Percentiles rank a stretch among this genome's conserved stretches.
These are phyloP conservation scores for Picathartes gymnocephalus DNA, from an alignment of 2,113 vertebrate species.

Conservation along the genomic window DNA sequence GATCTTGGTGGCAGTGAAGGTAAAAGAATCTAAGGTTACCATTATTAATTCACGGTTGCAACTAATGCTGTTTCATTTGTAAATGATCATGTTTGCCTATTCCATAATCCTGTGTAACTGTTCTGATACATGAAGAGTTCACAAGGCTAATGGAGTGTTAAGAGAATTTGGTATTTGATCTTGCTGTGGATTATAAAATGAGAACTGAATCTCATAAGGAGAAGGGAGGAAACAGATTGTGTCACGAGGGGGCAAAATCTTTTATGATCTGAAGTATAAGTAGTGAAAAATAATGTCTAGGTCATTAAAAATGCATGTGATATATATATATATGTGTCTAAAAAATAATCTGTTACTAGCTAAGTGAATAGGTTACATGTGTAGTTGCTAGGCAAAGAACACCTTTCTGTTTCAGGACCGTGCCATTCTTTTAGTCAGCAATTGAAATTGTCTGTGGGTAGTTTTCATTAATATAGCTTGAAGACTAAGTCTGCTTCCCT, in stretches of 20 bases:
- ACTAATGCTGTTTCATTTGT: not conserved
- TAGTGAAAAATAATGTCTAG: slow-evolving; percentile 46
- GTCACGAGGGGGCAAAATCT: not conserved
- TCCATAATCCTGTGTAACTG: not conserved
- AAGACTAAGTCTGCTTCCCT: not conserved
- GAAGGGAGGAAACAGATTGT: not conserved
- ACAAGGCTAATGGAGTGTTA: not conserved
- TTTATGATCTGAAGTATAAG: slow-evolving; percentile 56
- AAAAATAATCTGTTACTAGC: not conserved
- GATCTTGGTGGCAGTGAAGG: slow-evolving; percentile 98
- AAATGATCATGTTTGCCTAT: not conserved
- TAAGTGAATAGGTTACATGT: not conserved
- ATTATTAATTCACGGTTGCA: slow-evolving; percentile 14
- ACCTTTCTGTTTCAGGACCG: not conserved
- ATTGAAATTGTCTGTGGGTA: not conserved
- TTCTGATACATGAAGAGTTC: not conserved
- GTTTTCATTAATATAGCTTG: not conserved
- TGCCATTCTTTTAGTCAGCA: not conserved
- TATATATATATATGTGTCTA: not conserved
- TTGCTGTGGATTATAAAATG: not conserved
- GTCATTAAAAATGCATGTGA: slow-evolving; percentile 72
- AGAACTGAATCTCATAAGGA: not conserved
- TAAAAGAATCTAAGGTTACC: slow-evolving; percentile 65
- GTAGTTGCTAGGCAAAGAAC: not conserved
- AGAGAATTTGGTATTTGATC: not conserved